Percentiles rank a stretch among this genome's conserved stretches.
Conservation (phyloP, 2,113 vertebrate species). For the Pelmatolapia mariae region DNA sequence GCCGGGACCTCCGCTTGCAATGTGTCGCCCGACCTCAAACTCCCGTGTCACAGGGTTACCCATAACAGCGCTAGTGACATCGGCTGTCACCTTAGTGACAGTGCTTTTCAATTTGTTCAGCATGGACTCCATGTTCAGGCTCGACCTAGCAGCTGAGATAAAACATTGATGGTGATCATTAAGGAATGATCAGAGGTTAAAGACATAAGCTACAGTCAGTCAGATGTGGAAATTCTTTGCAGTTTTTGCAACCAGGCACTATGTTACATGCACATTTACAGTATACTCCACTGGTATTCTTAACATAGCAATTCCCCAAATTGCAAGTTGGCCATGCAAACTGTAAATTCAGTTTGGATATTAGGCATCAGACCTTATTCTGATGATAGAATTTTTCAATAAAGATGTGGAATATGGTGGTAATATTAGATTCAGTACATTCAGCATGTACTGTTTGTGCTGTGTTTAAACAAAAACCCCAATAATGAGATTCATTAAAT, state of each 20-base stretch:
- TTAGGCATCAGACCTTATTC: background rate
- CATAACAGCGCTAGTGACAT: conserved; percentile 97
- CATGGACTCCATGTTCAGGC: conserved; percentile 92
- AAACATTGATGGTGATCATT: background rate
- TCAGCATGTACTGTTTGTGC: background rate
- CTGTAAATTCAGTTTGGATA: background rate
- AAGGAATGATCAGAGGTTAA: background rate
- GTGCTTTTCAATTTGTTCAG: conserved; percentile 97
- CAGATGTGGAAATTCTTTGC: background rate
- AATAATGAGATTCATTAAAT: background rate
- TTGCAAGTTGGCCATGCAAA: background rate
- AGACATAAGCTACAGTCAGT: background rate
- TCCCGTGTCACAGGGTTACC: conserved; percentile 97
- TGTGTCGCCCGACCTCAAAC: conserved; percentile 94
- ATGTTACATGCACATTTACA: background rate
- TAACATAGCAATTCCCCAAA: background rate
- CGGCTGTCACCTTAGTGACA: conserved; percentile 96
- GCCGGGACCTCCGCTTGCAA: conserved; percentile 91
- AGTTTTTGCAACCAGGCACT: background rate
- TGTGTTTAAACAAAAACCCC: background rate
- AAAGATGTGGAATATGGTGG: background rate
- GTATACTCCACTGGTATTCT: background rate
- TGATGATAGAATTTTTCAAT: background rate
- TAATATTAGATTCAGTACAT: background rate
- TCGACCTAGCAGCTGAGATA: conserved; percentile 15